A percentile compares a stretch with the other conserved stretches of the same genome.
These are phyloP conservation scores for Caenorhabditis wallacei DNA, from an alignment of 2,888 invertebrate species.

Conservation along the genomic window DNA sequence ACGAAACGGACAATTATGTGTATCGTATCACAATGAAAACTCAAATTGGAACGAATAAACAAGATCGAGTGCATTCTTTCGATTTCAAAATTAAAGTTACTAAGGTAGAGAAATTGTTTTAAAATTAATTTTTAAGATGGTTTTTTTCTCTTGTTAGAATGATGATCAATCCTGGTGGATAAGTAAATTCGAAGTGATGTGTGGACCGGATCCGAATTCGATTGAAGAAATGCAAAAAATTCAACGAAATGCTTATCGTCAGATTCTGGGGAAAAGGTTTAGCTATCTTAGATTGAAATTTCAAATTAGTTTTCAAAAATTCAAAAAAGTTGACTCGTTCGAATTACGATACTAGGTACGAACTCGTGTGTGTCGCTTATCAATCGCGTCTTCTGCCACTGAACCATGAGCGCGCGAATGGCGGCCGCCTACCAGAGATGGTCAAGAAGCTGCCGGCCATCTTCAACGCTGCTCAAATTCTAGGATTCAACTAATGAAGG, in stretches of 20 bases:
- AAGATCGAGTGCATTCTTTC: neutral
- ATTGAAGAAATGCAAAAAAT: neutral
- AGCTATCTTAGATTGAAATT: neutral
- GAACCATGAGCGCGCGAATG: too few relatives aligned
- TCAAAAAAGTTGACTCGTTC: too few relatives aligned
- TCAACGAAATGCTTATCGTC: neutral
- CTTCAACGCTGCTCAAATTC: neutral
- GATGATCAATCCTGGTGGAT: neutral
- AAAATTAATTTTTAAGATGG: neutral
- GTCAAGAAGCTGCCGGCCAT: too few relatives aligned
- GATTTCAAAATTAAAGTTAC: neutral
- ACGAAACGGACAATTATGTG: neutral
- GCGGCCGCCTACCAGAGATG: too few relatives aligned
- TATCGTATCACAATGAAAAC: neutral
- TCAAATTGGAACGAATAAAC: neutral
- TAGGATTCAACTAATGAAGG: neutral
- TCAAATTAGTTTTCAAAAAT: neutral
- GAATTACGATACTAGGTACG: too few relatives aligned
- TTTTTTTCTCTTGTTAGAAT: neutral
- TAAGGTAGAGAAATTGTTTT: neutral
- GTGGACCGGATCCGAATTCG: neutral
- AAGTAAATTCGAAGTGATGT: conserved; percentile 12
- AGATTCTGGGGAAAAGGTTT: neutral
- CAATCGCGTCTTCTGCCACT: too few relatives aligned
- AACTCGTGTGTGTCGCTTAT: too few relatives aligned